Conservation (phyloP, 2,113 vertebrate species). For the Lucifuga dentata region DNA sequence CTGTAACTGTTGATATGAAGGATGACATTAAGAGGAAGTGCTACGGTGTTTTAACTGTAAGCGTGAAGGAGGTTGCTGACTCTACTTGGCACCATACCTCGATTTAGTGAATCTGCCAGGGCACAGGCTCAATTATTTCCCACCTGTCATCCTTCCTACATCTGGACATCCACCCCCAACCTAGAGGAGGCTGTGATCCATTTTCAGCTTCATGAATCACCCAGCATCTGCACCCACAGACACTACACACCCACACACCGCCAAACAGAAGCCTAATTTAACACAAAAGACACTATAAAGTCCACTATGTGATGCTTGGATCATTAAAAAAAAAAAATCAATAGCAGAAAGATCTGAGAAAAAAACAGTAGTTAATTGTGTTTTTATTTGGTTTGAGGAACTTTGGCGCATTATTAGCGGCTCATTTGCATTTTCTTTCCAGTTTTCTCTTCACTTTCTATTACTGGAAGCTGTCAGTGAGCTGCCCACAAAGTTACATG, state of each 20-base stretch:
- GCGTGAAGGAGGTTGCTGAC: neutral
- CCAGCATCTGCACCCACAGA: constrained; percentile 5
- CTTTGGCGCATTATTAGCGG: too few species aligned
- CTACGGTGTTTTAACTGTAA: constrained; percentile 28
- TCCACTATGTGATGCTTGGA: neutral
- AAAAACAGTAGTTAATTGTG: too few species aligned
- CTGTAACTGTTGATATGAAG: constrained; percentile 7
- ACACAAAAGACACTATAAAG: constrained; percentile 2
- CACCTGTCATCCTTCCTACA: constrained; percentile 16
- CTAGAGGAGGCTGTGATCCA: constrained; percentile 6
- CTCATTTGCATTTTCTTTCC: too few species aligned
- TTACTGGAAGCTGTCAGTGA: too few species aligned
- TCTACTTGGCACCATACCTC: constrained; percentile 12
- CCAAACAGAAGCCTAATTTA: constrained; percentile 19
- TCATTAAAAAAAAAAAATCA: too few species aligned
- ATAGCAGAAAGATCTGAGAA: too few species aligned
- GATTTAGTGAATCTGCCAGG: constrained; percentile 16
- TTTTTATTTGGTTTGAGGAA: too few species aligned
- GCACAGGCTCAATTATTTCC: constrained; percentile 33
- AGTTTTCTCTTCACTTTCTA: too few species aligned
- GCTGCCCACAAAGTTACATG: too few species aligned
- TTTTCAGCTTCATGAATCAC: constrained; percentile 22
- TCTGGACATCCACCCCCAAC: constrained; percentile 26
- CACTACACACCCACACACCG: constrained; percentile 1
- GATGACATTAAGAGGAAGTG: constrained; percentile 17